These are phyloP conservation scores for Synanthedon tipuliformis DNA, from an alignment of 2,888 invertebrate species.

Conservation along the genomic window DNA sequence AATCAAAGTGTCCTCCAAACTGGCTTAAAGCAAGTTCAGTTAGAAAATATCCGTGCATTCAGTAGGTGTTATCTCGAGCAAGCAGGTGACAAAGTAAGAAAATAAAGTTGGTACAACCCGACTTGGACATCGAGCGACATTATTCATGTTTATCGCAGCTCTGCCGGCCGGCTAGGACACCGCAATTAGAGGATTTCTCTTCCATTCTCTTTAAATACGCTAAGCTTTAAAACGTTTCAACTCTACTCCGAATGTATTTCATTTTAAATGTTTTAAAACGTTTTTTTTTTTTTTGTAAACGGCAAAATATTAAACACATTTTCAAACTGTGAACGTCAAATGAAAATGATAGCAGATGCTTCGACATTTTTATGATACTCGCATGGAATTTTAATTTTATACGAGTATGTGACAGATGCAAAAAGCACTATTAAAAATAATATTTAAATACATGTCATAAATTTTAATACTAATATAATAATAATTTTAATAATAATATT, in stretches of 20 bases:
- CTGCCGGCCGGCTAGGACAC: constrained; percentile 29
- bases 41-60: constrained; percentile 1
- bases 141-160: constrained; percentile 62
- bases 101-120: constrained; percentile 40
- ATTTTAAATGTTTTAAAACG: no score
- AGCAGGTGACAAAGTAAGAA: constrained; percentile 59
- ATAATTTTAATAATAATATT: no score
- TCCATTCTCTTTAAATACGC: constrained; percentile 28
- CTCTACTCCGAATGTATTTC: background rate
- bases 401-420: no score
- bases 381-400: no score
- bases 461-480: no score
- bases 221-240: constrained; percentile 19
- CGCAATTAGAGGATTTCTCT: constrained; percentile 57
- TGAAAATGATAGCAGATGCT: no score
- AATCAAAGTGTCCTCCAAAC: background rate
- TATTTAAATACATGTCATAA: no score
- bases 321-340: no score
- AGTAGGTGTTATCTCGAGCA: constrained; percentile 37
- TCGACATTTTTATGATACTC: no score
- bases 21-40: background rate
- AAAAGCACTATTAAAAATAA: no score
- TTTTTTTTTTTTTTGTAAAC: no score
- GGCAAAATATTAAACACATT: no score
- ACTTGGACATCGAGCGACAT: constrained; percentile 56